Conservation (phyloP, 1,140 invertebrate genomes). For the Anthonomus grandis region DNA sequence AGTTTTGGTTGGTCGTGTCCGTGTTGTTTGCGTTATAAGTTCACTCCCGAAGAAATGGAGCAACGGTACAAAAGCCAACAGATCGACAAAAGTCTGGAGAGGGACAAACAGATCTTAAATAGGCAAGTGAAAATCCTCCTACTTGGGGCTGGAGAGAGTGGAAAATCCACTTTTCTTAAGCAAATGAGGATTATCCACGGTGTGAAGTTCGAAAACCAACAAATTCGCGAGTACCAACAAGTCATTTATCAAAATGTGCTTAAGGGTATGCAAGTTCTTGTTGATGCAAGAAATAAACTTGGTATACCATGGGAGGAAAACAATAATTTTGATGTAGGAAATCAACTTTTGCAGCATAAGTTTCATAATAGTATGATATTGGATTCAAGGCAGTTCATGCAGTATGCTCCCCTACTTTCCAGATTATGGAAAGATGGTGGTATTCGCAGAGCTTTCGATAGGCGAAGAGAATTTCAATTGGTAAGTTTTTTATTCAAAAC, state of each 20-base stretch:
- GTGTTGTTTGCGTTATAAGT: conserved; percentile 48
- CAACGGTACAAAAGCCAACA: conserved; percentile 74
- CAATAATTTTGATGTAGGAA: conserved; percentile 70
- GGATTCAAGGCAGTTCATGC: conserved; percentile 76
- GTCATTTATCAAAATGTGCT: conserved; percentile 93
- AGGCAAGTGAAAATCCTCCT: conserved; percentile 82
- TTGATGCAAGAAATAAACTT: conserved; percentile 91
- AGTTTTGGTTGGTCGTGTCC: conserved; percentile 46
- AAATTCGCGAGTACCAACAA: conserved; percentile 82
- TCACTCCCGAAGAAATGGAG: conserved; percentile 71
- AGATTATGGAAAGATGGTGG: conserved; percentile 86
- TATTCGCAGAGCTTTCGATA: conserved; percentile 84
- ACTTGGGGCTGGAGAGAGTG: conserved; percentile 89
- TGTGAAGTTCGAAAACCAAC: conserved; percentile 86
- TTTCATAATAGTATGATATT: conserved; percentile 69
- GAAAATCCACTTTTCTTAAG: conserved; percentile 97
- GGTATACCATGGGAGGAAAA: conserved; percentile 88
- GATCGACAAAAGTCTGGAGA: conserved; percentile 78
- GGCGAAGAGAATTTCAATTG: conserved; percentile 93
- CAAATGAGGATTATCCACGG: conserved; percentile 99
- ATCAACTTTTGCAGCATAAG: conserved; percentile 61
- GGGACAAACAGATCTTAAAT: conserved; percentile 66
- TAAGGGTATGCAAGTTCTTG: conserved; percentile 91
- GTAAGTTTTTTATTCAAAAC: too few species aligned
- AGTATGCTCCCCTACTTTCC: conserved; percentile 76